These are phyloP conservation scores for Corythaixoides concolor DNA, from an alignment of 2,113 vertebrate genomes.

Conservation along the genomic window DNA sequence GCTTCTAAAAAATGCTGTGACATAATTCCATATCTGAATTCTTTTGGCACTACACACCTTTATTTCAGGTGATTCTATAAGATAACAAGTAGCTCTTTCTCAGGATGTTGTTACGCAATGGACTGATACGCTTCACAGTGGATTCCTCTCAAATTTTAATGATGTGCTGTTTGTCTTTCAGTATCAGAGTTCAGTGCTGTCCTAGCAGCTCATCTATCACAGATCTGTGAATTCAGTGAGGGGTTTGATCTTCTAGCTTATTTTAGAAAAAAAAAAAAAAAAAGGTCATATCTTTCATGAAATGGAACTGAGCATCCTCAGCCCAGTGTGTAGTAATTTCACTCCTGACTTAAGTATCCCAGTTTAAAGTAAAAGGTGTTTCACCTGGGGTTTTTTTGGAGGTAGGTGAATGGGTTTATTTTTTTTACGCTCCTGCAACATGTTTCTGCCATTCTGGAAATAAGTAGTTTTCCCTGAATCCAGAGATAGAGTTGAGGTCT, in stretches of 20 bases:
- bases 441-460: not conserved
- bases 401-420: not conserved
- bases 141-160: not conserved
- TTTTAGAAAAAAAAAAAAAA: not conserved
- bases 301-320: not conserved
- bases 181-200: not conserved
- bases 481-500: not conserved
- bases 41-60: not conserved
- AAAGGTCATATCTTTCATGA: not conserved
- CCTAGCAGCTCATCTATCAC: not conserved
- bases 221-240: not conserved
- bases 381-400: no score
- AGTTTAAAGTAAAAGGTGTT: not conserved
- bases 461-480: not conserved
- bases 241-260: not conserved
- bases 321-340: not conserved
- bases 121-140: accelerated
- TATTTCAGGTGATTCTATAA: not conserved
- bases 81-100: not conserved
- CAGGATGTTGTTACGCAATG: not conserved
- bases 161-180: not conserved
- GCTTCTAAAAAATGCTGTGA: not conserved
- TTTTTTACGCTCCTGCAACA: not conserved
- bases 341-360: not conserved
- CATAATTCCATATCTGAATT: not conserved